Base-by-base conservation (phyloP, 2,888 invertebrate genomes). In the Antheraea assamensis region DNA sequence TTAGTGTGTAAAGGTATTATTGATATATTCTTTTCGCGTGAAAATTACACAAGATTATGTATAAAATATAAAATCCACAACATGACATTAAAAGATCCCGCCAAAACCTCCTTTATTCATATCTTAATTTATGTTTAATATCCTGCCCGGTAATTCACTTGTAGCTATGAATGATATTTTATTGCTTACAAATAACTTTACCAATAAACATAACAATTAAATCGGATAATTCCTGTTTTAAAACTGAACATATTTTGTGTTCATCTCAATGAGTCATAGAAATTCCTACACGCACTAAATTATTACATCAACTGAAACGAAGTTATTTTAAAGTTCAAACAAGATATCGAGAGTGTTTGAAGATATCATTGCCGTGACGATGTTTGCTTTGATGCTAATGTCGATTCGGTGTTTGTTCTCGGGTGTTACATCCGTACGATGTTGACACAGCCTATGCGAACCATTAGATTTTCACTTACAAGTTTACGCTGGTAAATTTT, bases 311-410 rank as follows among this genome's bases (percentile, higher is more conserved):
- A 66, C 30, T 30, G 15, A 30, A 64, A 30, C 10, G 3, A 64
- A 17, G 61, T 64, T 64, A 27, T 58, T n/a, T 58, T 24, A 24
- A 3, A 58, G 58, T 58, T 13, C 58, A 58, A 58, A 58, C 58
- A 58, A 13, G 3, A 27, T 64, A 42, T 64, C 8, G 58, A 58
- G 61, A 58, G 61, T 64, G 30, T 64, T 64, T 64, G 61, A 64
- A 35, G 68, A 68, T 35, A 68, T 35, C 68, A 35, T 66, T 68
- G n/a, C 35, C 68, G 68, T 21, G 35, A 21, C 10, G 68, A 21
- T 68, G 35, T 35, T 66, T 66, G 35, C 24, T 35, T 35, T 35
- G 35, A n/a, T 68, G 21, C n/a, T 35, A 35, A 35, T 21, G 35
- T 68, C 4, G 61, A 64, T 68, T 68, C 35, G 13, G 10, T 68